Percentiles rank a stretch among this genome's conserved stretches.
Evolutionary conservation across 2,797 vertebrate species (phyloP).

Genomic region (Glossophaga mutica): DNA sequence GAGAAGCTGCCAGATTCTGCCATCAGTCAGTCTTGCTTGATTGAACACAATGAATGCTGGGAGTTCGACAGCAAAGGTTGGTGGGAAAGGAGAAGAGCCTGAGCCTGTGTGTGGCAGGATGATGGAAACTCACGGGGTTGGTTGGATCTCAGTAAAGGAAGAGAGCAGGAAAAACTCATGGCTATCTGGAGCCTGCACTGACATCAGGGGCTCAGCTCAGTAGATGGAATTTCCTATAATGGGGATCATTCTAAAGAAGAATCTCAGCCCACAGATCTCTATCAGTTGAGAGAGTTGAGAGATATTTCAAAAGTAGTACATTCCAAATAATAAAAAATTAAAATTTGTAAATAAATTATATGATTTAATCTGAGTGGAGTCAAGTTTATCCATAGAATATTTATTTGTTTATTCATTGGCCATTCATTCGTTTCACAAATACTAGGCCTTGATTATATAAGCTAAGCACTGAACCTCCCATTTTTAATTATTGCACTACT

Average conservation of each 20-base stretch:
- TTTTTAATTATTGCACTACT: not conserved
- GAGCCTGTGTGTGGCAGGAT: not conserved
- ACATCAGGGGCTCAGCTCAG: not conserved
- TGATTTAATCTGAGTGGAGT: not conserved
- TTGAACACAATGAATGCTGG: not conserved
- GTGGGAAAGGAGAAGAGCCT: not conserved
- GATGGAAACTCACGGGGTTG: not conserved
- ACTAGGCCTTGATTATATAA: not conserved
- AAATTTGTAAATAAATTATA: not conserved
- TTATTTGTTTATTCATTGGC: not conserved
- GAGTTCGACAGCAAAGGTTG: not conserved
- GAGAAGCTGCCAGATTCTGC: not conserved
- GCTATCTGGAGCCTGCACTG: not conserved
- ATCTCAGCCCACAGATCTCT: not conserved
- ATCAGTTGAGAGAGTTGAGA: not conserved
- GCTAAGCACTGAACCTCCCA: not conserved
- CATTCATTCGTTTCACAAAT: not conserved
- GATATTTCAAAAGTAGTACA: not conserved
- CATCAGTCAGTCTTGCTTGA: not conserved
- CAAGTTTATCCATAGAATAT: not conserved
- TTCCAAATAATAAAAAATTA: not conserved
- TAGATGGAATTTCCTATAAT: not conserved
- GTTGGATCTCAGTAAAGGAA: not conserved
- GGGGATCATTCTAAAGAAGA: not conserved
- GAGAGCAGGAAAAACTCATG: not conserved